Evolutionary conservation across 2,113 vertebrate species (phyloP).

Genomic region (Muntiacus muntjak): DNA sequence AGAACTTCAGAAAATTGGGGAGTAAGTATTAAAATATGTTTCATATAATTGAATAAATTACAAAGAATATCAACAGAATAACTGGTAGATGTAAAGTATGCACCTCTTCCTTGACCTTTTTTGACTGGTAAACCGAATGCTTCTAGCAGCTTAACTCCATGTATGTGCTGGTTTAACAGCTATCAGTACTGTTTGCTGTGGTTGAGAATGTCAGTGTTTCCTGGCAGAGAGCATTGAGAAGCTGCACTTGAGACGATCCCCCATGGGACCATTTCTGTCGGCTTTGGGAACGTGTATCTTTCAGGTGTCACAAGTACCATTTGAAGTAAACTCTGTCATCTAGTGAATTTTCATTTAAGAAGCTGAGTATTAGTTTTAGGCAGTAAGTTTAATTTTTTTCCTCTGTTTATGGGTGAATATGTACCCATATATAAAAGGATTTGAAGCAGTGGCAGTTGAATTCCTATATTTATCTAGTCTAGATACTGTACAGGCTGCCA

Average conservation of each 20-base stretch:
- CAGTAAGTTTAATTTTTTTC: conserved; percentile 1
- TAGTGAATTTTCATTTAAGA: neutral
- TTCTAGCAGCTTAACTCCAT: neutral
- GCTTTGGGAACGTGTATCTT: neutral
- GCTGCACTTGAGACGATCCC: neutral
- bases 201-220: conserved; percentile 13
- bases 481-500: conserved; percentile 56
- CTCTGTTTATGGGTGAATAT: conserved; percentile 57
- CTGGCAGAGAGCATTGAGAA: conserved; percentile 8
- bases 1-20: conserved; percentile 98
- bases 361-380: neutral
- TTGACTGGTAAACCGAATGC: neutral
- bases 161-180: neutral
- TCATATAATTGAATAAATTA: neutral
- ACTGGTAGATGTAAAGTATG: conserved; percentile 13
- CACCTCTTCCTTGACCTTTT: neutral
- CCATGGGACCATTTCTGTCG: neutral
- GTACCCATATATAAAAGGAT: conserved; percentile 54
- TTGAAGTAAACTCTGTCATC: neutral
- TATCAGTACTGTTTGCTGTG: neutral
- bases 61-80: neutral
- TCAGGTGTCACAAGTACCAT: neutral
- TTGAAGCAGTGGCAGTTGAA: conserved; percentile 60
- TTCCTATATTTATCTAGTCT: conserved; percentile 70
- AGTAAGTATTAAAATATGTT: conserved; percentile 88